These are phyloP conservation scores for Trypoxylon attenuatum DNA, from an alignment of 2,888 invertebrate species.

Conservation along the genomic window DNA sequence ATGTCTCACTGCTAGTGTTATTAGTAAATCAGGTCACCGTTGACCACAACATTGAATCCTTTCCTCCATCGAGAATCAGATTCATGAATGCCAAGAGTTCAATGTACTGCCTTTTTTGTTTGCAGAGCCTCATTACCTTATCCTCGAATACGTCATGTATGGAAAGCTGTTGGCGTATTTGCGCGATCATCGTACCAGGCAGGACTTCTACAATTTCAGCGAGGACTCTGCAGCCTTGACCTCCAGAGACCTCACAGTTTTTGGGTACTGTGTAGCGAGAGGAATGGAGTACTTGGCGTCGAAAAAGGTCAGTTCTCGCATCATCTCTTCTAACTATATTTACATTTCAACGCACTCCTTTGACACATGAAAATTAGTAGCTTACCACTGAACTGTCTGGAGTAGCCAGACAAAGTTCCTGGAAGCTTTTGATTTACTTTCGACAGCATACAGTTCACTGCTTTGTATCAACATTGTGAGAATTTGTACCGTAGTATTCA, in stretches of 20 bases:
- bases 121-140: constrained; percentile 88
- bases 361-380: no score
- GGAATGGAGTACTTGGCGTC: constrained; percentile 91
- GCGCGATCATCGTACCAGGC: constrained; percentile 79
- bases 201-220: constrained; percentile 79
- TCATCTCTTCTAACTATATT: no score
- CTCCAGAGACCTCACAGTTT: constrained; percentile 85
- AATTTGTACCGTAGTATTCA: no score
- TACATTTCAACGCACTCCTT: no score
- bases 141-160: constrained; percentile 91
- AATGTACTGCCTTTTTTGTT: constrained; percentile 49
- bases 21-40: no score
- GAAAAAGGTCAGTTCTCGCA: constrained; percentile 80
- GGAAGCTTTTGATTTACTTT: no score
- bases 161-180: constrained; percentile 87
- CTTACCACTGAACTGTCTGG: no score
- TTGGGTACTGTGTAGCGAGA: constrained; percentile 87
- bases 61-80: background rate
- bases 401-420: no score
- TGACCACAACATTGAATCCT: background rate
- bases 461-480: no score
- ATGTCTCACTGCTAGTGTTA: no score
- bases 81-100: background rate
- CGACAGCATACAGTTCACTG: no score
- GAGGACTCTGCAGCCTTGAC: constrained; percentile 81